phyloP scores from a whole-genome alignment of 1,140 invertebrate genomes.

The Teleopsis dalmanni region DNA sequence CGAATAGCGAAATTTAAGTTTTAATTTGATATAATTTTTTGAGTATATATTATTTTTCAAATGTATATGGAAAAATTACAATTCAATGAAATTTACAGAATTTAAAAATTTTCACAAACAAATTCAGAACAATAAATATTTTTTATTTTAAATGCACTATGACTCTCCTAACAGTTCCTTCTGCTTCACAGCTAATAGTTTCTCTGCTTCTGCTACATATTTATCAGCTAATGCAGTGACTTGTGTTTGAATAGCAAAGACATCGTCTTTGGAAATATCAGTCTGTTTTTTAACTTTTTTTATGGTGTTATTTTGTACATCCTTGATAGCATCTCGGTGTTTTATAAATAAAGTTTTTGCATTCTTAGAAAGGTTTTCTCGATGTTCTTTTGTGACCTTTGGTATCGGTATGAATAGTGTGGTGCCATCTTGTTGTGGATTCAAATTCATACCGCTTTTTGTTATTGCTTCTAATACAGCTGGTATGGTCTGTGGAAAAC shows the following conservation, averaged over 20 bases:
- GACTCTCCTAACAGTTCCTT: conserved; percentile 59
- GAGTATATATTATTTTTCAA: too few species aligned
- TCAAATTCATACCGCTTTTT: conserved; percentile 82
- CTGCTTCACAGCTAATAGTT: conserved; percentile 59
- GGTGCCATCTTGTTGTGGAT: conserved; percentile 91
- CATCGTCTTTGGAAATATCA: conserved; percentile 58
- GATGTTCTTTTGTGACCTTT: conserved; percentile 86
- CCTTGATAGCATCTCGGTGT: conserved; percentile 68
- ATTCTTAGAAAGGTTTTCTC: conserved; percentile 78
- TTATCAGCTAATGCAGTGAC: conserved; percentile 58
- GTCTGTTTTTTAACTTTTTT: conserved; percentile 62
- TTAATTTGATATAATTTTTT: too few species aligned
- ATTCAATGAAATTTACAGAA: not conserved
- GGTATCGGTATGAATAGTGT: conserved; percentile 80
- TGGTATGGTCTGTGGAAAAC: conserved; percentile 77
- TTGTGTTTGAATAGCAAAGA: conserved; percentile 59
- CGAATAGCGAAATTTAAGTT: too few species aligned
- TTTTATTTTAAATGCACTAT: conserved; percentile 13
- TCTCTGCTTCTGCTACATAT: conserved; percentile 60
- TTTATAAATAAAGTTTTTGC: conserved; percentile 76
- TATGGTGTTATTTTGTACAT: conserved; percentile 66
- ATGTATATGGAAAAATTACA: too few species aligned
- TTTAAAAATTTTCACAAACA: not conserved
- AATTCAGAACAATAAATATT: too few species aligned
- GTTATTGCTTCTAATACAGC: conserved; percentile 65